Percentiles rank a stretch among this genome's conserved stretches.
phyloP scores from a whole-genome alignment of 1,140 invertebrate species.

The Hydropsyche tenuis region DNA sequence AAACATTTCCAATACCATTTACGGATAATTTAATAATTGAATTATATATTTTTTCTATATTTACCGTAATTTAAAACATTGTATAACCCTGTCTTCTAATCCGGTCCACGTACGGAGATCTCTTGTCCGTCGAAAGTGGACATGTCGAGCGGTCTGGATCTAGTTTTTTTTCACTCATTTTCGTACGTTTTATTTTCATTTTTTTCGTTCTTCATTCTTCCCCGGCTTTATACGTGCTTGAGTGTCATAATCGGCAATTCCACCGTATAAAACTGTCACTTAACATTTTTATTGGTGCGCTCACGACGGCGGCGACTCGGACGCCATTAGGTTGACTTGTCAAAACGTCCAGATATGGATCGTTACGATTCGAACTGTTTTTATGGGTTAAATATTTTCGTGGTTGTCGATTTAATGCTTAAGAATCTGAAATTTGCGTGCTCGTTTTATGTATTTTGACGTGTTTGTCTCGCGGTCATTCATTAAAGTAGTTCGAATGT shows the following conservation, averaged over 20 bases:
- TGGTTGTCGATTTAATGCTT: too few species aligned
- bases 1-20: too few species aligned
- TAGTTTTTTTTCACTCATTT: slow-evolving; percentile 5
- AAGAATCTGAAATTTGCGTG: too few species aligned
- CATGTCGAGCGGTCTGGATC: background rate
- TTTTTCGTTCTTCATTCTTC: background rate
- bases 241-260: slow-evolving; percentile 37
- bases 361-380: background rate
- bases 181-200: background rate
- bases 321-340: slow-evolving; percentile 33
- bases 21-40: too few species aligned
- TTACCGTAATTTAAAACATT: too few species aligned
- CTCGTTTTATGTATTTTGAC: too few species aligned
- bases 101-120: background rate
- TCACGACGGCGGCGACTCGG: background rate
- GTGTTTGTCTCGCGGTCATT: too few species aligned
- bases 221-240: background rate
- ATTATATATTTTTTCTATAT: too few species aligned
- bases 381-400: too few species aligned
- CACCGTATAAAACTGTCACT: slow-evolving; percentile 28
- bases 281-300: slow-evolving; percentile 26
- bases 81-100: too few species aligned
- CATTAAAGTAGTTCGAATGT: too few species aligned
- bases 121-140: slow-evolving; percentile 11
- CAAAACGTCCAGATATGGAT: slow-evolving; percentile 35